Evolutionary conservation across 2,113 vertebrate species (phyloP), one percentile per base, ranked within the genome.

Genomic region (Myotis brandtii): DNA sequence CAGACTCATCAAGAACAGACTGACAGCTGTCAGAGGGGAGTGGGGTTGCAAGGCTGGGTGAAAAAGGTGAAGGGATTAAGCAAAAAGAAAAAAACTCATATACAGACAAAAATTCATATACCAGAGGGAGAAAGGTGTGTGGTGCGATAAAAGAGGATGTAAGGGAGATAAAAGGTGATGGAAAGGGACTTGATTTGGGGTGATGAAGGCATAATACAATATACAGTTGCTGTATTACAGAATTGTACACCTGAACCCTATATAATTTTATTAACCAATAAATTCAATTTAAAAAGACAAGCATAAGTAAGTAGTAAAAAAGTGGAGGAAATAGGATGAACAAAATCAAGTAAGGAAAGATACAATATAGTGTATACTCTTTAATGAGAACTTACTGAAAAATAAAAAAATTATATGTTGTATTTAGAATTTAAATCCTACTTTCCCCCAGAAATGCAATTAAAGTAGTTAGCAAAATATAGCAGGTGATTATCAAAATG

Each of bases 391-490:
- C 59, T 76, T 96, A 90, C 37, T 91, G n/a, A 73, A 91, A 88
- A 91, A 79, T 66, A 5, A 46, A 91, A 91, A 56, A 6, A 85
- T 77, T 64, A 76, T 69, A 3, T 48, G 30, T n/a, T 69, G 59
- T 46, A 73, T 54, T 81, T 81, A 92, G 17, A 93, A 89, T 77
- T 89, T 48, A 92, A 80, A 93, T 52, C 12, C 48, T 50, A 86
- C 48, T 17, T 67, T 88, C 88, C 46, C n/a, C 37, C 32, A 56
- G 17, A 86, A 84, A 75, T 62, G 7, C 5, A 81, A 81, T 69
- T 27, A 62, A 2, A 4, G 37, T 67, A 91, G 27, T 70, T 52
- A 75, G 16, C 43, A 86, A 92, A 67, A 85, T 37, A 81, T 6
- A n/a, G 27, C 25, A 70, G 16, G 48, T 50, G 66, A 62, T 77